Conservation (phyloP, 2,797 vertebrate species). For the Pseudotriccus pelzelni region DNA sequence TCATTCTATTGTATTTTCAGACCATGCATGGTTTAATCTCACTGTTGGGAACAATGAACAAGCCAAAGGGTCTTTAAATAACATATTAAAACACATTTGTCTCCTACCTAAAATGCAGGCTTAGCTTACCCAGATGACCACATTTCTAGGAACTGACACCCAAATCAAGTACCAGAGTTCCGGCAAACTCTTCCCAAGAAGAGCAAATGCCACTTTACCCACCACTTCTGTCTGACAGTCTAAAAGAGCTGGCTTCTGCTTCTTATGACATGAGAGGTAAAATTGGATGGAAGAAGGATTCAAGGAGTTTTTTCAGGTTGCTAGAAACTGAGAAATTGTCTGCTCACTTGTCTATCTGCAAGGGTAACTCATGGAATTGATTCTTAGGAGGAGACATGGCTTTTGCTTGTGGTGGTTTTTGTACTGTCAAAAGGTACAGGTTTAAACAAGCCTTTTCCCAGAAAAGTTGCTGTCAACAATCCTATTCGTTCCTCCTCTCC, state of each 20-base stretch:
- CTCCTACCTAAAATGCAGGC: not conserved
- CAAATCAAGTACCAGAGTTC: not conserved
- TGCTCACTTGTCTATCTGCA: not conserved
- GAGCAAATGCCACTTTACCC: not conserved
- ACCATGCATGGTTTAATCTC: not conserved
- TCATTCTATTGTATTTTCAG: not conserved
- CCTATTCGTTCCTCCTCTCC: not conserved
- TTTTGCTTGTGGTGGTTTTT: not conserved
- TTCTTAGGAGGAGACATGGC: not conserved
- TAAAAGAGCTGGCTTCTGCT: not conserved
- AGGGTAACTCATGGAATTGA: not conserved
- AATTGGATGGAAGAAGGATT: not conserved
- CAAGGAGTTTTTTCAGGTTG: not conserved
- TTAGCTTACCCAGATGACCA: not conserved
- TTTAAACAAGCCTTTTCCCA: not conserved
- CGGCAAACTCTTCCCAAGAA: not conserved
- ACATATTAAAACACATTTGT: not conserved
- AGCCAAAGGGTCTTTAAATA: not conserved
- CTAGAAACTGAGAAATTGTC: not conserved
- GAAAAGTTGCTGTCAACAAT: not conserved
- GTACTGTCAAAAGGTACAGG: not conserved
- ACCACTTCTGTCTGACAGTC: not conserved
- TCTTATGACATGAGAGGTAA: not conserved
- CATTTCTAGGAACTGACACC: not conserved
- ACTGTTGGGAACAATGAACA: not conserved